Percentiles rank a stretch among this genome's conserved stretches.
phyloP scores from a whole-genome alignment of 2,113 vertebrate genomes.

The Charadrius vociferus region DNA sequence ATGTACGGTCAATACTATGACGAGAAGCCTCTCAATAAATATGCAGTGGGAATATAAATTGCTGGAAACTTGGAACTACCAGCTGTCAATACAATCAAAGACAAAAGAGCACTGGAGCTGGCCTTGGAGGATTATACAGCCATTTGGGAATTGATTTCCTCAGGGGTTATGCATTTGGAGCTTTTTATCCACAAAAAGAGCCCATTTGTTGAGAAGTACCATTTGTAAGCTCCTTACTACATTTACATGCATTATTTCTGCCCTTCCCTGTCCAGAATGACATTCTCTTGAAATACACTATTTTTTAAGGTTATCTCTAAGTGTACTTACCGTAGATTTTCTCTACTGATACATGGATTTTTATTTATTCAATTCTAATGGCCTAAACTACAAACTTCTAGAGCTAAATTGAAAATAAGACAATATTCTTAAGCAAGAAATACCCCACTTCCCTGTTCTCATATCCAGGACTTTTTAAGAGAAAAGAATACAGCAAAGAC shows the following conservation, averaged over 20 bases:
- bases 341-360: neutral
- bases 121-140: neutral
- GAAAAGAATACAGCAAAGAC: neutral
- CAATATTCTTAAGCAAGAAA: neutral
- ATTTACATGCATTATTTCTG: neutral
- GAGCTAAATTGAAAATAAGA: neutral
- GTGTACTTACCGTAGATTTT: neutral
- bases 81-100: slow-evolving; percentile 69
- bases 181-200: neutral
- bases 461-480: neutral
- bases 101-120: slow-evolving; percentile 38
- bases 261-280: neutral
- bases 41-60: slow-evolving; percentile 63
- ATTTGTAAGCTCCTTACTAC: neutral
- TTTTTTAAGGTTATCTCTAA: neutral
- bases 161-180: neutral
- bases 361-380: neutral
- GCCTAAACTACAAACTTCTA: neutral
- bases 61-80: slow-evolving; percentile 52
- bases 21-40: slow-evolving; percentile 66
- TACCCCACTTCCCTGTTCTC: neutral
- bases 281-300: neutral
- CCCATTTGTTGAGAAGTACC: neutral
- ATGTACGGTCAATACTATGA: neutral
- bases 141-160: slow-evolving; percentile 67